A percentile compares a stretch with the other conserved stretches of the same genome.
Conservation (phyloP, 2,888 invertebrate genomes). For the Criorhina ranunculi region DNA sequence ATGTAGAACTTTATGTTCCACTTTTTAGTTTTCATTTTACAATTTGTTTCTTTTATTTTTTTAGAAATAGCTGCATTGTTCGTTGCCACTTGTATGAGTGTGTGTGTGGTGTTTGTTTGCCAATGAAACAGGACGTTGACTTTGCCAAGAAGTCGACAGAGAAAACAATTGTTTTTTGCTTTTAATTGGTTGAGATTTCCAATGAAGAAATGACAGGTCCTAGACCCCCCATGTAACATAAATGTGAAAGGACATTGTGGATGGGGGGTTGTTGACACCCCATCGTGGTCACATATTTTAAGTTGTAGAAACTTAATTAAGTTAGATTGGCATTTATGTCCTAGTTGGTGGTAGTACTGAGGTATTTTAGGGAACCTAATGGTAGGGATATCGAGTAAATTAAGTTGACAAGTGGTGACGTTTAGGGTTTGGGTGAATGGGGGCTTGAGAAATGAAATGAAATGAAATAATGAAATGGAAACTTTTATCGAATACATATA, state of each 20-base stretch:
- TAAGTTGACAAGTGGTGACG: conserved; percentile 4
- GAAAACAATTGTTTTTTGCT: conserved; percentile 60
- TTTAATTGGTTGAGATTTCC: conserved; percentile 72
- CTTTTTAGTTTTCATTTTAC: conserved; percentile 53
- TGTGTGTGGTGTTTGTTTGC: conserved; percentile 31
- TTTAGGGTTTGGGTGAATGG: too few species aligned
- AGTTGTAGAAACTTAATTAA: conserved; percentile 60
- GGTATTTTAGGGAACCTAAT: conserved; percentile 2
- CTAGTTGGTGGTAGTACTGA: conserved; percentile 34
- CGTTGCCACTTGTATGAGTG: neutral
- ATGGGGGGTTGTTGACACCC: neutral
- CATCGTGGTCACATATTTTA: conserved; percentile 52
- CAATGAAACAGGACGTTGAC: conserved; percentile 72
- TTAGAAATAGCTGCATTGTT: conserved; percentile 5
- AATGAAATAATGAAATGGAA: too few species aligned
- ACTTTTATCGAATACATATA: too few species aligned
- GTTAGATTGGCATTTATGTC: conserved; percentile 58
- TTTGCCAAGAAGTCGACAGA: conserved; percentile 48
- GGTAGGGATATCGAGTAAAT: conserved; percentile 11
- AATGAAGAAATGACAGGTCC: conserved; percentile 21
- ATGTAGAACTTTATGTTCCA: conserved; percentile 68
- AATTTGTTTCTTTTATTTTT: conserved; percentile 18
- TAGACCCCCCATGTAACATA: conserved; percentile 1
- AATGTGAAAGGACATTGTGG: conserved; percentile 20
- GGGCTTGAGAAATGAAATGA: too few species aligned